Base-by-base conservation (phyloP, 2,113 vertebrate species). In the Synchiropus splendidus region DNA sequence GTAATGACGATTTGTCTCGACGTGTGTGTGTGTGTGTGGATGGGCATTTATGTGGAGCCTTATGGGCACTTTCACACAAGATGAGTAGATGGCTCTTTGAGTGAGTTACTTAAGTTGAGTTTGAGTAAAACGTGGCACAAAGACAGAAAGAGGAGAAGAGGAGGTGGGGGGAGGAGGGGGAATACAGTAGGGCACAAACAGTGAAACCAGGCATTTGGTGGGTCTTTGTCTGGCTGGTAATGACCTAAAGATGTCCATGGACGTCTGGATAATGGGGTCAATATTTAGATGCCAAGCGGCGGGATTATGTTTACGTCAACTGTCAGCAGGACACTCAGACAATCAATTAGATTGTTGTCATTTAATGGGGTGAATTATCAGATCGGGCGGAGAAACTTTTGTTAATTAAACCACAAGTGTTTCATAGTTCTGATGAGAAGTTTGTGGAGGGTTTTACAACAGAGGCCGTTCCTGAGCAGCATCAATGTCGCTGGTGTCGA, bases 251-350 rank as follows among this genome's bases (percentile, higher is more conserved):
- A 64, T 58, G 58, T 18, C 62, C 40, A 31, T 41, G 32, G 14
- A 48, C 5, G 50, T 59, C 57, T 64, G 33, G 38, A 14, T 69
- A 78, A 71, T 55, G 66, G 64, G 68, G 68, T 74, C 75, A 69
- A 49, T 31, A 6, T 48, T 57, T 16, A 54, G 50, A 64, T 46
- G 16, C 21, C 42, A 39, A 30, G 42, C 49, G 1, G 61, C 42
- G 27, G 63, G 65, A 63, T 75, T 75, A 70, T 51, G 45, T 53
- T 66, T 61, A 49, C 27, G 33, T 58, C 48, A 67, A 42, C 64
- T 44, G 51, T 53, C 54, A 47, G 32, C 45, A 53, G 67, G 56
- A 58, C 36, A 39, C 35, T 16, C 17, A 44, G 14, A 58, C 36
- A 58, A 27, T 54, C n/a, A 45, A 27, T 11, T 10, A 37, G 18